Evolutionary conservation across 1,140 invertebrate species (phyloP).

Genomic region (Laupala kohalensis): DNA sequence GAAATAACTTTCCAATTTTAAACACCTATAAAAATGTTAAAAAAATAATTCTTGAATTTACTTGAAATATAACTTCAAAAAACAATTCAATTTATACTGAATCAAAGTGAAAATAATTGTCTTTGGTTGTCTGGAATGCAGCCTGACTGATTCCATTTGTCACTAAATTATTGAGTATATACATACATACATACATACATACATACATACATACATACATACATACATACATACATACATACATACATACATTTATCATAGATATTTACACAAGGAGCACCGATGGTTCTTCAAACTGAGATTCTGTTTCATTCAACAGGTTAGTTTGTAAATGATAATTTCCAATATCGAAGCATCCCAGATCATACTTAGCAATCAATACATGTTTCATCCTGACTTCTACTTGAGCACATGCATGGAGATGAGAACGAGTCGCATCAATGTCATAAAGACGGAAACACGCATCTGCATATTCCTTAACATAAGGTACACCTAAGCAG

Average conservation of each 20-base stretch:
- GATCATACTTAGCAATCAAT: slow-evolving; percentile 16
- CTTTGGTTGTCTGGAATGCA: too few species aligned
- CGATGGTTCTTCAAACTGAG: too few species aligned
- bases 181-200: not conserved
- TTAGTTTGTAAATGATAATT: too few species aligned
- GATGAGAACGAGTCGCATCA: slow-evolving; percentile 15
- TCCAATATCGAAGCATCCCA: slow-evolving; percentile 21
- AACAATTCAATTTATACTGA: too few species aligned
- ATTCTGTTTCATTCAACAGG: not conserved
- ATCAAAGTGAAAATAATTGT: too few species aligned
- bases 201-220: not conserved
- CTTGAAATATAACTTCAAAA: too few species aligned
- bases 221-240: not conserved
- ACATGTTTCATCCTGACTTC: slow-evolving; percentile 17
- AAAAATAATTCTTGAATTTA: too few species aligned
- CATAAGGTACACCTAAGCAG: slow-evolving; percentile 19
- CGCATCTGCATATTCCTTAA: slow-evolving; percentile 19
- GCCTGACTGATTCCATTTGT: too few species aligned
- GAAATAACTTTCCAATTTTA: too few species aligned
- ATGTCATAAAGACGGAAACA: slow-evolving; percentile 25
- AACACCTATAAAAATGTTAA: too few species aligned
- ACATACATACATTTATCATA: not conserved
- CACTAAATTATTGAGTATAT: not conserved
- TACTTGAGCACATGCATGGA: slow-evolving; percentile 21
- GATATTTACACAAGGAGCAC: too few species aligned